Base-by-base conservation (phyloP, 2,113 vertebrate genomes). In the Chionis minor region DNA sequence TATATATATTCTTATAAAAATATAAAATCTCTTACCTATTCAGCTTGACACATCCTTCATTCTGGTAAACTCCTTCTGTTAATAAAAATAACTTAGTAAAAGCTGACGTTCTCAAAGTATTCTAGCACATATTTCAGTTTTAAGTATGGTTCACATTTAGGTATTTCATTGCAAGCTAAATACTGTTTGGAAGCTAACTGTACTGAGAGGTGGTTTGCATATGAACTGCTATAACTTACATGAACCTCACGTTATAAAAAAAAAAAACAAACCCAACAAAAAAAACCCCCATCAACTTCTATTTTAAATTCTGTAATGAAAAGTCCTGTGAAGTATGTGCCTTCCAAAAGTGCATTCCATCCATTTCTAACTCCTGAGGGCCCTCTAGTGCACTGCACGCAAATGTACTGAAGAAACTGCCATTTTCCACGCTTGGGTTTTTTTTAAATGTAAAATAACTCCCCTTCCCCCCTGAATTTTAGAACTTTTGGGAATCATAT, bases 331-430 rank as follows among this genome's bases (percentile, higher is more conserved):
- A 90, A 97, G 88, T 84, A 75, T 81, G 74, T 63, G 94, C 62
- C 82, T 97, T 97, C 95, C 96, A 94, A 86, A 96, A 93, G 69
- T 47, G 66, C 94, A 91, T 97, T 93, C 75, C 78, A 52, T 62
- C 92, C 55, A 89, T 97, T 97, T 96, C 92, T 97, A 96, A 96
- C 97, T 96, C 92, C 93, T 73, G 97, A 95, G 97, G 51, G 98
- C 98, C 98, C 98, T 88, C 98, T 98, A 98, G 98, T 82, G 98
- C 72, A 80, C 71, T 42, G 26, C 91, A 90, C 58, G 87, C 61
- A 96, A 94, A 98, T 9, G 6, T 30, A 83, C 86, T 61, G 42
- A 81, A 80, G 86, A 94, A 88, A 92, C 66, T 62, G 63, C 45
- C 55, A 22, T 44, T 81, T 79, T 51, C 12, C 10, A 52, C 7